Evolutionary conservation across 2,888 invertebrate genomes (phyloP).

Genomic region (Cactoblastis cactorum): DNA sequence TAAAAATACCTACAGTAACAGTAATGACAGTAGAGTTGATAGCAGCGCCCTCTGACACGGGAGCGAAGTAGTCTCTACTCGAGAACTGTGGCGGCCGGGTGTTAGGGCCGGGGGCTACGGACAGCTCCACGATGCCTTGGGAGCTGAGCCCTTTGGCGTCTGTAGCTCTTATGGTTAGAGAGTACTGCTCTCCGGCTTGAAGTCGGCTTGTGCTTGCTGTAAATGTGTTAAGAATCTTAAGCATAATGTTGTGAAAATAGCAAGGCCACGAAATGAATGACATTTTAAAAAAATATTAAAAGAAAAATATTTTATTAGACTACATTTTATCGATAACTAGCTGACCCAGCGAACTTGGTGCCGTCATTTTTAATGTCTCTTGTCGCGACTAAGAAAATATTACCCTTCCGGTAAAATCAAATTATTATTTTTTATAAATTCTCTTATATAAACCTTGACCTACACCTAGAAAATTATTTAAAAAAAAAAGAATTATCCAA

Average conservation of each 20-base stretch:
- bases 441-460: too few relatives aligned
- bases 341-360: too few relatives aligned
- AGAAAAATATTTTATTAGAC: not conserved
- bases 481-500: too few relatives aligned
- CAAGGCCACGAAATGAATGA: too few relatives aligned
- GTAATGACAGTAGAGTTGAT: constrained; percentile 91
- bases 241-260: not conserved
- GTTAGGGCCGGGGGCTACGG: constrained; percentile 91
- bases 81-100: constrained; percentile 89
- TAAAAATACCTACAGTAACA: constrained; percentile 79
- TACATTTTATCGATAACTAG: too few relatives aligned
- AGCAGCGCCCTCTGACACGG: constrained; percentile 93
- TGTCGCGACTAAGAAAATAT: too few relatives aligned
- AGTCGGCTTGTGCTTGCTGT: constrained; percentile 88
- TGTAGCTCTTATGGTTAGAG: constrained; percentile 90
- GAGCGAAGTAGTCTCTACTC: constrained; percentile 90
- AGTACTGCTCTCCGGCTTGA: constrained; percentile 92
- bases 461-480: too few relatives aligned
- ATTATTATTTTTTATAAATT: too few relatives aligned
- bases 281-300: not conserved
- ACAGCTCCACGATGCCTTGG: constrained; percentile 92
- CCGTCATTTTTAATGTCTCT: too few relatives aligned
- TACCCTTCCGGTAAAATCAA: too few relatives aligned
- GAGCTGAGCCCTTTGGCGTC: constrained; percentile 89
- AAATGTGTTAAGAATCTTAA: not conserved